phyloP scores from a whole-genome alignment of 2,797 vertebrate genomes.

The Morelia viridis region DNA sequence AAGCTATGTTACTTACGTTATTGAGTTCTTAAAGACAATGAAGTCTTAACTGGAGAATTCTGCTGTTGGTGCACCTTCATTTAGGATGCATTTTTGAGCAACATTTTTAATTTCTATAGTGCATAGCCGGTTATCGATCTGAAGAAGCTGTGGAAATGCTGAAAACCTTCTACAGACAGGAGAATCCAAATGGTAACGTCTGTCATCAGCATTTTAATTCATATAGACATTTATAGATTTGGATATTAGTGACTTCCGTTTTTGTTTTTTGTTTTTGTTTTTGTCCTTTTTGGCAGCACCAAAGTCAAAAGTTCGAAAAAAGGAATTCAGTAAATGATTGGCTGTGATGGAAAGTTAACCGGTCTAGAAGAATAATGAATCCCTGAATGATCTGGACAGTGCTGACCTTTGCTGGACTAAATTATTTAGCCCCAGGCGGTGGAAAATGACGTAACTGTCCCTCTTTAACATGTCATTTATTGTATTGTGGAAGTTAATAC shows the following conservation, averaged over 20 bases:
- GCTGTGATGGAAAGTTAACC: not conserved
- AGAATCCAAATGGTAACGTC: conserved; percentile 92
- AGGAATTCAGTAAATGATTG: conserved; percentile 71
- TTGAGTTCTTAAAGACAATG: not conserved
- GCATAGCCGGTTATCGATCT: conserved; percentile 84
- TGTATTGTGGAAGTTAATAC: conserved; percentile 18
- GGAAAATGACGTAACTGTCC: not conserved
- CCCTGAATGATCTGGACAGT: not conserved
- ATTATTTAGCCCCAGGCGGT: conserved; percentile 33
- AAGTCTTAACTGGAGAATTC: not conserved
- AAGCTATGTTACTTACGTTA: not conserved
- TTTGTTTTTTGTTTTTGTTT: not conserved
- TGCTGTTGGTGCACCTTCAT: not conserved
- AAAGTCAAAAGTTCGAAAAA: conserved; percentile 87
- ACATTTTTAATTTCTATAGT: conserved; percentile 74
- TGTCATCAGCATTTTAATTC: conserved; percentile 30
- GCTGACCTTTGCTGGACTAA: not conserved
- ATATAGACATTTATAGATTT: conserved; percentile 24
- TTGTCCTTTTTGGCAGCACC: conserved; percentile 78
- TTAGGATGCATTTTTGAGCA: not conserved
- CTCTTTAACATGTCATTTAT: not conserved
- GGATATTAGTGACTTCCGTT: conserved; percentile 28
- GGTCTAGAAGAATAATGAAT: not conserved
- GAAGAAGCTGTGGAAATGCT: conserved; percentile 91
- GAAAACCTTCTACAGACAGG: conserved; percentile 93